Evolutionary conservation across 2,888 invertebrate genomes (phyloP), one percentile per base, ranked within the genome.

Genomic region (Dione vanillae): DNA sequence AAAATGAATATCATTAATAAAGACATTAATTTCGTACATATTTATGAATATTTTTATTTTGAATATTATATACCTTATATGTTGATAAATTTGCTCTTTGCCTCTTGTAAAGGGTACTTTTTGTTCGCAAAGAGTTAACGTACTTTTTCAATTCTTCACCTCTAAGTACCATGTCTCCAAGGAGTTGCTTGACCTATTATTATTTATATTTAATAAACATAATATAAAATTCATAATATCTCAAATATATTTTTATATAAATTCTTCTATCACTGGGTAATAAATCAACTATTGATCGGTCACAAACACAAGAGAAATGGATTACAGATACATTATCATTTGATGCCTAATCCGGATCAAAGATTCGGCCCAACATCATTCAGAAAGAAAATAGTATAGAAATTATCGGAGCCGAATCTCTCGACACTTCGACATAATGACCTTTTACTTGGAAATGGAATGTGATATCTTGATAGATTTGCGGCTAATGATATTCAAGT

Each of bases 121-220:
- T 97, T 65, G 96, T 95, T 70, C 97, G 94, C 73, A 98, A 89
- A 77, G 96, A 96, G 81, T 96, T 96, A 16, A 98, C 96, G 86
- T 97, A 98, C 77, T 96, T 95, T 86, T 97, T 97, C 82, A 97
- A 95, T 89, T 98, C 97, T 74, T 97, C 97, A 37, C 97, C 97
- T 78, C 96, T 94, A 27, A 97, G 92, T 20, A 96, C 94, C 69
- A 95, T 95, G 73, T 96, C 96, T 3, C 96, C 96, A 54, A 94
- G 86, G 20, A 94, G 86, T 76, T 93, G 91, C 72, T 91, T 90
- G 9, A 94, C 90, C 91, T 86, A 65, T 62, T 61, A 14, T 62
- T 70, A 47, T 1, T 19, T 49, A 12, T 40, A 16, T 8, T 12
- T 16, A 14, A 19, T n/a, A n/a, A n/a, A n/a, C n/a, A n/a, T n/a